Base-by-base conservation (phyloP, 2,113 vertebrate species). In the Ivindomyrus marchei region DNA sequence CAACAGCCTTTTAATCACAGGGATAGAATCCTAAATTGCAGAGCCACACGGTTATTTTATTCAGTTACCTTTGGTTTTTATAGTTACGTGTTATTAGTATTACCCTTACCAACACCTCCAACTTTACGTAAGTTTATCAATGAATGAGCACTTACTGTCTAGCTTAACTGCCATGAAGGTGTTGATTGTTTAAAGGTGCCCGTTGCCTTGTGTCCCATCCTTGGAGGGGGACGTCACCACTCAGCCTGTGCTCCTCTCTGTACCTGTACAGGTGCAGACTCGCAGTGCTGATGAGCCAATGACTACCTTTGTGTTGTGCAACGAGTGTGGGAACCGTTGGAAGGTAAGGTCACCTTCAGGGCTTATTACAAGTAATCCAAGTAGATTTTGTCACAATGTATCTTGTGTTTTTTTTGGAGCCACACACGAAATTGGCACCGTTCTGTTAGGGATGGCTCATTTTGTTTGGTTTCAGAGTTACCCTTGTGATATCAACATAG, bases 321-420 rank as follows among this genome's bases (percentile, higher is more conserved):
- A 99, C 0, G 98, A 99, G 89, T 99, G 98, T 4, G 98, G 98
- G 80, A 97, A 99, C 94, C 98, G 98, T 94, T 99, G 98, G 98
- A 99, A 99, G 97, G 98, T 99, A 90, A 88, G 96, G 15, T 0
- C 27, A 24, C 21, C 31, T 45, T n/a, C 87, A 9, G 7, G 31
- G 47, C 1, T 42, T 80, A 80, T 42, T 39, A 80, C 36, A 52
- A 19, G 1, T 31, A 8, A 52, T 42, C 50, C 13, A 0, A 66
- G 31, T 53, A 56, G 27, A 39, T 56, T 45, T 8, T 88, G 24
- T 87, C 85, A 45, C 39, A 42, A 3, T 24, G 2, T 46, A 46
- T 3, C 19, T 46, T 45, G 39, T 46, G 42, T 8, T 46, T 45
- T 3, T 84, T 46, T 9, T n/a, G 8, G 19, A 86, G 21, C 10